Evolutionary conservation across 2,113 vertebrate species (phyloP), one percentile per base, ranked within the genome.

Genomic region (Nicator chloris): DNA sequence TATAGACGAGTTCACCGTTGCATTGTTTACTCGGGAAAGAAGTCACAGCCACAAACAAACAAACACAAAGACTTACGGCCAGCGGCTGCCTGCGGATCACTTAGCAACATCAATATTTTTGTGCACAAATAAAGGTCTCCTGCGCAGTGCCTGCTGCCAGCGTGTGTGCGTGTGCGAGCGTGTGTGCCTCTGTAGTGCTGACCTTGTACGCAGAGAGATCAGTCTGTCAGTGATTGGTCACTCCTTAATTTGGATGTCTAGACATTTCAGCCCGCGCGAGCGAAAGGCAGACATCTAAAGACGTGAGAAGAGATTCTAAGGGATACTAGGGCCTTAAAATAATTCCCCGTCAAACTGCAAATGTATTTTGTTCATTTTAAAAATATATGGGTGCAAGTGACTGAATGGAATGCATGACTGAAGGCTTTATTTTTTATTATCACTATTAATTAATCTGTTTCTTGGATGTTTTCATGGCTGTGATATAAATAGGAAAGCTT

Each of bases 91-190:
- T 71, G 85, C 0, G 5, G 89, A 95, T 98, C 96, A 94, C 97
- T 98, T 97, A 98, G 98, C 97, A 98, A 98, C 97, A 97, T 98
- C 97, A 98, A 97, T 98, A 97, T 98, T 98, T 98, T 92, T 95
- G 91, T 97, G 97, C 95, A 93, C 91, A 98, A 97, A 97, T 97
- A 98, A 97, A 97, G 91, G 81, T 87, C 96, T 96, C 90, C 86
- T 96, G 47, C 91, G 45, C 63, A 5, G 91, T 81, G 63, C 82
- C 33, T 79, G 89, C 87, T 94, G 88, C 53, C 86, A 60, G 75
- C 66, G 8, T 96, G 94, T 61, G 95, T 90, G 90, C n/a, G 40
- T 72, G 66, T 51, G 42, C 6, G 73, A 42, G 31, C 9, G 12
- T 7, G 76, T 72, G 69, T 51, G 90, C 88, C 82, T 88, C 88